Base-by-base conservation (phyloP, 2,113 vertebrate genomes). In the Tyrannus savana region DNA sequence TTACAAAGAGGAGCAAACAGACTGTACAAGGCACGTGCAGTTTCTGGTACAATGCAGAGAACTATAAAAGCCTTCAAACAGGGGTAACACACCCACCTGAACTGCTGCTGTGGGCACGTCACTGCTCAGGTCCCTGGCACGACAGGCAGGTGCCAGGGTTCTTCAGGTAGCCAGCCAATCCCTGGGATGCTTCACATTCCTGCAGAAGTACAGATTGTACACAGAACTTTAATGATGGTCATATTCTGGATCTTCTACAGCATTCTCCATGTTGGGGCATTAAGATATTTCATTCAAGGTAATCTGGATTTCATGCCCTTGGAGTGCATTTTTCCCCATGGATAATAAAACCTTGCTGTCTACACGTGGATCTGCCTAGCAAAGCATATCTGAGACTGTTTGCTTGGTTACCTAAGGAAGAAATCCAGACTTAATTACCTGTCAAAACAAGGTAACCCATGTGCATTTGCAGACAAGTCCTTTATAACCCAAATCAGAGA, bases 1-100 rank as follows among this genome's bases (percentile, higher is more conserved):
- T 96, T 98, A 98, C 98, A 98, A 98, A 68, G 60, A 86, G 80
- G 55, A 90, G 13, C 6, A 89, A 97, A 86, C 42, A 94, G 47
- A 46, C 37, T 75, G 39, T 50, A 96, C 76, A 87, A 50, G 27
- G 81, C 85, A 95, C 1, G 7, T 49, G 64, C 39, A 76, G 55
- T 35, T 71, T 83, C 46, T 58, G 59, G 58, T 71, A 74, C 81
- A 92, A 53, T 58, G 78, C n/a, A 79, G 4, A 94, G 52, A 90
- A 94, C 6, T 87, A 67, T 58, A 52, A 25, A 75, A 72, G 64
- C 75, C 59, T 90, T 62, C 44, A 89, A 89, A 96, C 16, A 97
- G 71, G 93, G 2, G 12, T 30, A 85, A 69, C 83, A 71, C 81
- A 97, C 98, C 97, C 96, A 98, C 98, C 97, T 98, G 96, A 83